A percentile compares a stretch with the other conserved stretches of the same genome.
phyloP scores from a whole-genome alignment of 2,113 vertebrate genomes.

The Amazona guildingii region DNA sequence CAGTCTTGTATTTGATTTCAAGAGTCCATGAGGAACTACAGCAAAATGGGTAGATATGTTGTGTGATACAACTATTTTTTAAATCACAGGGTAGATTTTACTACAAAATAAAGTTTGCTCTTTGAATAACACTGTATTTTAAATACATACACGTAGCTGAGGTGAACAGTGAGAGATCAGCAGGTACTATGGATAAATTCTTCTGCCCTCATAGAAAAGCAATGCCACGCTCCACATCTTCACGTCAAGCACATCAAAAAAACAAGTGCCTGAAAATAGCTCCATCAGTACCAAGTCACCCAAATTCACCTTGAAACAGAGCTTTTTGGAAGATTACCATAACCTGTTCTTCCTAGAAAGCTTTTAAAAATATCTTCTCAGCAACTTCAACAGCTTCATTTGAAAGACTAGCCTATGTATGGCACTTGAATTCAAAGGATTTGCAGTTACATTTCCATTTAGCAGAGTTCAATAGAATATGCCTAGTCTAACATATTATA shows the following conservation, averaged over 20 bases:
- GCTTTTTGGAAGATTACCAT: background rate
- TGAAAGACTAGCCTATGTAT: background rate
- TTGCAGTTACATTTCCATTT: background rate
- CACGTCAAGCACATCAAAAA: constrained; percentile 5
- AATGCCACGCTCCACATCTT: background rate
- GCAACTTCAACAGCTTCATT: background rate
- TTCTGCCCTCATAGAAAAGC: background rate
- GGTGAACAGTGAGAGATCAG: constrained; percentile 7
- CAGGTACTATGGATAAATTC: background rate
- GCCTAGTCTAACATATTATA: background rate
- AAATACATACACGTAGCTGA: background rate
- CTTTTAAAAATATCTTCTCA: background rate
- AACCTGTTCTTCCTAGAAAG: background rate
- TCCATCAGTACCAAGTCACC: background rate
- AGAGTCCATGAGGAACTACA: background rate
- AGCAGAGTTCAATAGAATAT: background rate
- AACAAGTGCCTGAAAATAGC: constrained; percentile 12
- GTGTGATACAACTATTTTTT: background rate
- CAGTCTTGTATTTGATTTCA: background rate
- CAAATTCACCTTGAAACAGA: background rate
- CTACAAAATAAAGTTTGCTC: background rate
- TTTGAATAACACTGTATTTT: constrained; percentile 22
- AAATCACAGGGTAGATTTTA: background rate
- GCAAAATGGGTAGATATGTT: background rate
- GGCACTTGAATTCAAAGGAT: background rate